Evolutionary conservation across 2,797 vertebrate species (phyloP).

Genomic region (Macrochelys suwanniensis): DNA sequence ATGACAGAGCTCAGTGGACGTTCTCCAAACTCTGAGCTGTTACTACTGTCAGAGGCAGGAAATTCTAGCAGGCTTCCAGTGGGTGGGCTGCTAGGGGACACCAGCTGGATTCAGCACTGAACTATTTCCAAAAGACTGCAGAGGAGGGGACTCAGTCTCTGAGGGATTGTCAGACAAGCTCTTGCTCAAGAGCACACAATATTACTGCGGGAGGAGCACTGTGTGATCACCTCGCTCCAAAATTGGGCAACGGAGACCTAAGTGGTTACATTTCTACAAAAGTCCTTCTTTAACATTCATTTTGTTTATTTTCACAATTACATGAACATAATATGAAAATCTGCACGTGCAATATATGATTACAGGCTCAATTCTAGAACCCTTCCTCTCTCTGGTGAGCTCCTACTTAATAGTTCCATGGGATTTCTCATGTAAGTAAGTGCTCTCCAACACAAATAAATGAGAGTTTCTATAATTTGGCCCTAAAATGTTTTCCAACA

Average conservation of each 20-base stretch:
- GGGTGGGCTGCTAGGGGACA: rapidly evolving
- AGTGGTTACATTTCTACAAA: background rate
- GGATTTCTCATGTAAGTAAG: background rate
- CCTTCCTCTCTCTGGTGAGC: background rate
- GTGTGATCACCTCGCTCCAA: background rate
- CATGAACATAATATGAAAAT: background rate
- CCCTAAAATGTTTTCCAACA: background rate
- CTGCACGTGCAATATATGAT: background rate
- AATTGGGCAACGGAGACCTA: background rate
- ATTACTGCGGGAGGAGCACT: background rate
- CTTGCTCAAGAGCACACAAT: background rate
- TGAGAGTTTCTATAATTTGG: background rate
- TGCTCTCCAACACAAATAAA: background rate
- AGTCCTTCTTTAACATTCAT: background rate
- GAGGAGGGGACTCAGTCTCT: background rate
- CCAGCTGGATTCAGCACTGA: background rate
- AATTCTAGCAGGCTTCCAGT: rapidly evolving
- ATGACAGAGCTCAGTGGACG: background rate
- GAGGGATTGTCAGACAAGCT: background rate
- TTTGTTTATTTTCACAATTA: background rate
- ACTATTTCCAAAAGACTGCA: background rate
- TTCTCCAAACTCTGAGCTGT: background rate
- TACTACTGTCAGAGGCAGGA: background rate
- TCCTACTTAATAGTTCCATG: background rate
- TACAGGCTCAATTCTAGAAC: background rate